Conservation (phyloP, 2,888 invertebrate genomes). For the Meteorus cinctellus region DNA sequence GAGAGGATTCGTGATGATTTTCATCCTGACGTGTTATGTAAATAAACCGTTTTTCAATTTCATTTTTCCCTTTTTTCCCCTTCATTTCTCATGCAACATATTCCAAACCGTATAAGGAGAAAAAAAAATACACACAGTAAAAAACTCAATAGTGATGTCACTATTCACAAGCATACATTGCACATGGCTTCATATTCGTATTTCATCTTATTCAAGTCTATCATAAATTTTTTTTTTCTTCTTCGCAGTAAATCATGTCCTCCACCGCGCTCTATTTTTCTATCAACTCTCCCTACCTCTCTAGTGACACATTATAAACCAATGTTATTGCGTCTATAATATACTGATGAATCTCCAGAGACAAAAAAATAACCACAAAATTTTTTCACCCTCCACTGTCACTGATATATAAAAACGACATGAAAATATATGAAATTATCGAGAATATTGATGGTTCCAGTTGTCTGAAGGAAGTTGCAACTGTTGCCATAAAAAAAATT, state of each 20-base stretch:
- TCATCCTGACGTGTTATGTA: constrained; percentile 56
- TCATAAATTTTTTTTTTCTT: not conserved
- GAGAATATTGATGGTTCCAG: not conserved
- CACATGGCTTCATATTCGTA: not conserved
- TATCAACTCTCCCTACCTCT: not conserved
- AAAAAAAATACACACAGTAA: not conserved
- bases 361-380: not conserved
- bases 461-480: not conserved
- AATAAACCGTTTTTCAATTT: constrained; percentile 48
- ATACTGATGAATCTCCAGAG: constrained; percentile 4
- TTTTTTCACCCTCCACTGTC: not conserved
- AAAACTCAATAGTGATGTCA: not conserved
- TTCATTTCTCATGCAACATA: not conserved
- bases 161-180: not conserved
- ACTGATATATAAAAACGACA: not conserved
- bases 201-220: not conserved
- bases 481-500: constrained; percentile 31
- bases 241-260: not conserved
- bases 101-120: not conserved
- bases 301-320: not conserved
- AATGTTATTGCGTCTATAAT: constrained; percentile 5
- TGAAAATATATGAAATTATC: not conserved
- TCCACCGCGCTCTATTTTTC: not conserved
- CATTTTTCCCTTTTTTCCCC: not conserved
- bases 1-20: constrained; percentile 26